These are phyloP conservation scores for Allygus modestus DNA, from an alignment of 2,888 invertebrate genomes.

Conservation along the genomic window DNA sequence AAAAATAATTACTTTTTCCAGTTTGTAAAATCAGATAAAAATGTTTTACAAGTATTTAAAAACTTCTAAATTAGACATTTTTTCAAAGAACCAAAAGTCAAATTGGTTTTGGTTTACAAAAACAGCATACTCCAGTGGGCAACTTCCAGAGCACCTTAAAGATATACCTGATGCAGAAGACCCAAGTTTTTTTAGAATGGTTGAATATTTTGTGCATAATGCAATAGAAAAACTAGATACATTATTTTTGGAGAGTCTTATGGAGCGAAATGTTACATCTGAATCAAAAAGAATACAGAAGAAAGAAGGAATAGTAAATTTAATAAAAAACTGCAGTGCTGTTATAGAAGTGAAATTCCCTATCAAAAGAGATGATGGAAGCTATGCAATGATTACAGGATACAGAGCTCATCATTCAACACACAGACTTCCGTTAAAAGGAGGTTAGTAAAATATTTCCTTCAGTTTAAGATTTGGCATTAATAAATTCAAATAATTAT, in stretches of 20 bases:
- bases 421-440: constrained; percentile 83
- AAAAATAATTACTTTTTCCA: no score
- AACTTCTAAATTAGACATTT: not conserved
- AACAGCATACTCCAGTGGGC: not conserved
- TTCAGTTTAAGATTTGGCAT: not conserved
- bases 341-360: constrained; percentile 84
- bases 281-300: constrained; percentile 70
- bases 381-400: constrained; percentile 83
- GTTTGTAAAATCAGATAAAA: not conserved
- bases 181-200: constrained; percentile 81
- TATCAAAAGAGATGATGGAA: constrained; percentile 82
- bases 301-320: constrained; percentile 71
- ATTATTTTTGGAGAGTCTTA: constrained; percentile 48
- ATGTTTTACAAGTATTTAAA: not conserved
- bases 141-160: constrained; percentile 42
- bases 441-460: constrained; percentile 74
- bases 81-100: not conserved
- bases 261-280: constrained; percentile 74
- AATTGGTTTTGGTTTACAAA: not conserved
- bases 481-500: not conserved
- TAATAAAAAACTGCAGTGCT: constrained; percentile 84
- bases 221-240: constrained; percentile 74
- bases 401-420: constrained; percentile 87
- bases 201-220: constrained; percentile 83
- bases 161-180: constrained; percentile 69